Evolutionary conservation across 2,888 invertebrate genomes (phyloP).

Genomic region (Toxonevra muliebris): DNA sequence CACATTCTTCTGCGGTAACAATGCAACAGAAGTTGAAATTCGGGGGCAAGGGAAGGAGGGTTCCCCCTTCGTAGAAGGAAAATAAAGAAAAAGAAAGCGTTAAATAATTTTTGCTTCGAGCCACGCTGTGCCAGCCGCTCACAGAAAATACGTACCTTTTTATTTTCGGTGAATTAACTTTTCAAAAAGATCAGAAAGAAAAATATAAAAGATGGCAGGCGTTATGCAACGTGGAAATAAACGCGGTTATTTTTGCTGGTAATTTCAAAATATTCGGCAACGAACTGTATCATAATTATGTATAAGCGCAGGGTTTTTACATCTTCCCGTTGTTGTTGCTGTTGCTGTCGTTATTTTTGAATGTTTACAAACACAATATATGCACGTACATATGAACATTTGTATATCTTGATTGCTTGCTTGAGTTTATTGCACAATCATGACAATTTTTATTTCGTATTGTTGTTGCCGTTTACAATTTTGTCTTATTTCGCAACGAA

Average conservation of each 20-base stretch:
- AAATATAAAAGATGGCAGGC: neutral
- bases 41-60: neutral
- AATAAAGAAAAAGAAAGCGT: conserved; percentile 33
- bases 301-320: too few relatives aligned
- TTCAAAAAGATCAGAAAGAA: neutral
- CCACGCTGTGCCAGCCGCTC: conserved; percentile 1
- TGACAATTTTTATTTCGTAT: neutral
- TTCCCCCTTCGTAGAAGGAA: conserved; percentile 11
- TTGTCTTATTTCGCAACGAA: neutral
- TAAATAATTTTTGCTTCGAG: conserved; percentile 15
- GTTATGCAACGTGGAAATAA: conserved; percentile 23
- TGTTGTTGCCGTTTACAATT: neutral
- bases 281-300: conserved; percentile 30
- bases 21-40: neutral
- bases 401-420: neutral
- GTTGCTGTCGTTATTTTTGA: neutral
- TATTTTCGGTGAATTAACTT: conserved; percentile 9
- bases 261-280: conserved; percentile 33
- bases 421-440: neutral
- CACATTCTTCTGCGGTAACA: neutral
- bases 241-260: conserved; percentile 3
- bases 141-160: neutral
- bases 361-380: conserved; percentile 1
- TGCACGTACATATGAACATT: neutral
- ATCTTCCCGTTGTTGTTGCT: neutral